Percentiles rank a stretch among this genome's conserved stretches.
Evolutionary conservation across 2,888 invertebrate species (phyloP).

Genomic region (Rambutsinella grinnellia): DNA sequence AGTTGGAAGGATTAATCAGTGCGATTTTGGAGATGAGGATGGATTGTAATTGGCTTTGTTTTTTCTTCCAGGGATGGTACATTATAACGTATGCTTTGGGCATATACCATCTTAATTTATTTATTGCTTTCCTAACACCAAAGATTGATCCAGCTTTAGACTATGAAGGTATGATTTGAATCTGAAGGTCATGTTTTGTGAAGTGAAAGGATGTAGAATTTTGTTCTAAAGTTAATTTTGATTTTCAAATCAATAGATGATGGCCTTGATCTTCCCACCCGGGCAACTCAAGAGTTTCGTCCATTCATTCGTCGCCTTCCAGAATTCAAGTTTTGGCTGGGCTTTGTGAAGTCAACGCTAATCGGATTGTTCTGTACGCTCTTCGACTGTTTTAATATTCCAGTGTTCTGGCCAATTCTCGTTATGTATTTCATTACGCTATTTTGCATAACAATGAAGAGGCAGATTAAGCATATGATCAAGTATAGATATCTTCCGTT

Average conservation of each 20-base stretch:
- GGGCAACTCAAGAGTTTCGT: conserved; percentile 90
- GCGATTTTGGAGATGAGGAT: neutral
- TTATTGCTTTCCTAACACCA: conserved; percentile 99
- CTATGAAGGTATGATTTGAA: conserved; percentile 88
- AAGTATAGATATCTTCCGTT: conserved; percentile 99
- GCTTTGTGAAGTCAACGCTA: conserved; percentile 93
- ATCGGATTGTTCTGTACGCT: conserved; percentile 93
- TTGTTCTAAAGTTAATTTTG: conserved; percentile 57
- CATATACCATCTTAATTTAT: conserved; percentile 98
- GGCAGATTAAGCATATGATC: conserved; percentile 99
- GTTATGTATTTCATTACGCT: conserved; percentile 99
- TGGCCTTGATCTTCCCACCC: conserved; percentile 95
- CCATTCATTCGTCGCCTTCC: conserved; percentile 97
- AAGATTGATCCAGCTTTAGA: conserved; percentile 99
- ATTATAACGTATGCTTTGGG: conserved; percentile 99
- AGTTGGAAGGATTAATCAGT: neutral
- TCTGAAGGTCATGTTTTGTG: too few species aligned
- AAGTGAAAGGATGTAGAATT: too few species aligned
- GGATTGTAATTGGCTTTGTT: neutral
- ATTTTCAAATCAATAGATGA: conserved; percentile 73
- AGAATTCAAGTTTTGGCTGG: conserved; percentile 99
- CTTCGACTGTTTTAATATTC: conserved; percentile 98
- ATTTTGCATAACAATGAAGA: conserved; percentile 99
- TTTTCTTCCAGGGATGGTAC: conserved; percentile 93
- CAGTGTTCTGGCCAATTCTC: conserved; percentile 99